A percentile compares a stretch with the other conserved stretches of the same genome.
These are phyloP conservation scores for Toxotes chatareus DNA, from an alignment of 2,113 vertebrate species.

Conservation along the genomic window DNA sequence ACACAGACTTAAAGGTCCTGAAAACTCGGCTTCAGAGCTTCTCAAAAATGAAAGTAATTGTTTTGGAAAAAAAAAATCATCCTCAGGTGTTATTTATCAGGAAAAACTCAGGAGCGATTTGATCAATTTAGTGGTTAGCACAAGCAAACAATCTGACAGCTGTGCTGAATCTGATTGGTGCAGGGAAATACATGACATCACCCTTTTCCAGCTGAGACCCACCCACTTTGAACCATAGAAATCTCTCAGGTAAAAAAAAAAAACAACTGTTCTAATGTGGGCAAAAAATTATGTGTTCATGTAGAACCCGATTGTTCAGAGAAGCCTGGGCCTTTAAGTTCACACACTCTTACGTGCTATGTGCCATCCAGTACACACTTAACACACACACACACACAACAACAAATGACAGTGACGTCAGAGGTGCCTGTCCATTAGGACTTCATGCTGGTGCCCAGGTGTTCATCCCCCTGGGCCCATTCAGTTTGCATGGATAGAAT, in stretches of 20 bases:
- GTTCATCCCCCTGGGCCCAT: constrained; percentile 34
- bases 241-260: too few species aligned
- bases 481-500: constrained; percentile 57
- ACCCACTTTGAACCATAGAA: too few species aligned
- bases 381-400: neutral
- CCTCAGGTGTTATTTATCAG: too few species aligned
- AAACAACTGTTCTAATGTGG: too few species aligned
- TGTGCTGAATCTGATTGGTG: neutral
- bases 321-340: constrained; percentile 16
- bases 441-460: constrained; percentile 48
- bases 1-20: neutral
- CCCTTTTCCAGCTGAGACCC: too few species aligned
- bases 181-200: neutral
- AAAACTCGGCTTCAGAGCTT: neutral
- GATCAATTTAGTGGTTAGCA: too few species aligned
- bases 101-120: too few species aligned
- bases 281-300: too few species aligned
- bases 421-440: constrained; percentile 24
- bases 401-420: constrained; percentile 10
- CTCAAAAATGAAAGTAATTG: too few species aligned
- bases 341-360: neutral
- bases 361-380: neutral
- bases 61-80: too few species aligned
- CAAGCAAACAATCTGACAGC: neutral
- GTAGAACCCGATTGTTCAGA: too few species aligned